Conservation (phyloP, 2,113 vertebrate genomes). For the Periophthalmus modestus region DNA sequence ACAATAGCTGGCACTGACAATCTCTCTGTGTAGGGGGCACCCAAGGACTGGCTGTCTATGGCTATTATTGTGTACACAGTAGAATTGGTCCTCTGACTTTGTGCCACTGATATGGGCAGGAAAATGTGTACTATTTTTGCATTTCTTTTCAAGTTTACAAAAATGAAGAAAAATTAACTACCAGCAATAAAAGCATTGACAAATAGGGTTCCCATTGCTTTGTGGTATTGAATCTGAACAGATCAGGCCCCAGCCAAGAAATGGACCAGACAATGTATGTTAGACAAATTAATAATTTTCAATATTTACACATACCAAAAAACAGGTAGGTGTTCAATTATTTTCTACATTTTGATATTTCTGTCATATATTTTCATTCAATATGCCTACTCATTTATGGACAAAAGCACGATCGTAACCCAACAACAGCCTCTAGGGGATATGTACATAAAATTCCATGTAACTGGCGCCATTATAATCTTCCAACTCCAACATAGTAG, state of each 20-base stretch:
- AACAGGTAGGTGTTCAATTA: too few species aligned
- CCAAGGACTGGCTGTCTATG: background rate
- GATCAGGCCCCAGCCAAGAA: too few species aligned
- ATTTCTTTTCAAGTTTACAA: background rate
- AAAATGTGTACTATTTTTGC: constrained; percentile 4
- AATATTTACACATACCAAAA: too few species aligned
- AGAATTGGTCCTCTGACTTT: constrained; percentile 3
- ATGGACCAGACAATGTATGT: too few species aligned
- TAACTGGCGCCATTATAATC: constrained; percentile 39
- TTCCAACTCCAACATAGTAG: constrained; percentile 12
- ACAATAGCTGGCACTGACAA: constrained; percentile 18
- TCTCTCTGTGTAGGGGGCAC: constrained; percentile 10
- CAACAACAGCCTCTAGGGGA: background rate
- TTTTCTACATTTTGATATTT: background rate
- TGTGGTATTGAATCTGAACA: background rate
- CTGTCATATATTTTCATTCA: background rate
- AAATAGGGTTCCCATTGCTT: background rate
- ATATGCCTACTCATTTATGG: too few species aligned
- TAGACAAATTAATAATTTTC: too few species aligned
- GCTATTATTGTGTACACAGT: constrained; percentile 2
- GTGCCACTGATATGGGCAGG: background rate
- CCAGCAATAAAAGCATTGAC: background rate
- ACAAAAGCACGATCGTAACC: background rate
- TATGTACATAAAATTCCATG: background rate
- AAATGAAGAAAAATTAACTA: background rate